Base-by-base conservation (phyloP, 2,888 invertebrate genomes). In the Gandaritis pyraliata region DNA sequence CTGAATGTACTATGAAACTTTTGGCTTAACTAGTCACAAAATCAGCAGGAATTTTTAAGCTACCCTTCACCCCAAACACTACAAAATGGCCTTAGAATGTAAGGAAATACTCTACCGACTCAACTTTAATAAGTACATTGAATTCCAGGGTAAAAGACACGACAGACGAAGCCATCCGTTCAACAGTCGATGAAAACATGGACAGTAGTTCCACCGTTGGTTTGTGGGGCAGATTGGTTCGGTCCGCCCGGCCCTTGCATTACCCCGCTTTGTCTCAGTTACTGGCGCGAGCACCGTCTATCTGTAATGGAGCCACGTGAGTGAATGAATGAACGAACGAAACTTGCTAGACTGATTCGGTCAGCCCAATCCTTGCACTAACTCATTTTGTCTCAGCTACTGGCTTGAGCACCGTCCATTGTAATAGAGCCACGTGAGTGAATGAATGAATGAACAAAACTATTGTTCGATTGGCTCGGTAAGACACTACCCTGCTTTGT, bases 231-330 rank as follows among this genome's bases (percentile, higher is more conserved):
- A 73, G 86, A 0, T 66, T 93, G 38, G 92, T 97, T 57, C 94
- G 96, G 52, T 94, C 95, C 0, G 95, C 95, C 0, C 89, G 96
- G 8, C 93, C 94, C 15, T 84, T 97, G 50, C 94, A 96, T 72
- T 94, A 95, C 77, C 93, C 95, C 0, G 95, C 96, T 1, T 79
- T 97, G 3, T 90, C 94, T 0, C 94, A 95, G 66, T 84, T 97
- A 13, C 88, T 95, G 56, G 83, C 90, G 0, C 91, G 95, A 51
- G 94, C 96, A 0, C 90, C 93, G 0, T 81, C 93, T 12, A 94
- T 96, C 56, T 97, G 97, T 75, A 77, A 85, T 0, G 93, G 93
- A 63, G 97, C 96, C 76, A 94, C 93, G 96, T 96, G 86, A 91
- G 94, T 93, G 53, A 38, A 38, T 38, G 38, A 38, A n/a, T 38